These are phyloP conservation scores for Dendrolimus kikuchii DNA, from an alignment of 1,140 invertebrate species.

Conservation along the genomic window DNA sequence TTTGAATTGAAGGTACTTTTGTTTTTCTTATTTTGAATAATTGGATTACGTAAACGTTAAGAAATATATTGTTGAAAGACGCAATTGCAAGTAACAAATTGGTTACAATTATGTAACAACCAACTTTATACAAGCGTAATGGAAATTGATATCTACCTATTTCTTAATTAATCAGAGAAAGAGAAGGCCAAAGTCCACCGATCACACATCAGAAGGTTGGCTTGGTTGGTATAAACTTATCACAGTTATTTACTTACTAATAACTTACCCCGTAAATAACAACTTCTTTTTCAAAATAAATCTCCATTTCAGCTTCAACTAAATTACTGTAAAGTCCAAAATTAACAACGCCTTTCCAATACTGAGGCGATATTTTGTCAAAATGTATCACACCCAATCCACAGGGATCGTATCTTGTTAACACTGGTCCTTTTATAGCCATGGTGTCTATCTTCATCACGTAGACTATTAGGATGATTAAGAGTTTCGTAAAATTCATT, in stretches of 20 bases:
- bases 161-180: too few relatives aligned
- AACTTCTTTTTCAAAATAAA: conserved; percentile 41
- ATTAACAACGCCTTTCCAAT: conserved; percentile 44
- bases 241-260: neutral
- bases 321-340: conserved; percentile 34
- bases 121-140: too few relatives aligned
- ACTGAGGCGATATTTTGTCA: conserved; percentile 35
- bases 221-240: neutral
- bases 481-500: too few relatives aligned
- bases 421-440: conserved; percentile 38
- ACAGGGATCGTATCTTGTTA: conserved; percentile 52
- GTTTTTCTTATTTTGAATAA: too few relatives aligned
- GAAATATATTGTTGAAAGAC: too few relatives aligned
- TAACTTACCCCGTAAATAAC: conserved; percentile 38
- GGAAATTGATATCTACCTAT: too few relatives aligned
- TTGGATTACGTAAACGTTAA: too few relatives aligned
- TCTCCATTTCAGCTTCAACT: conserved; percentile 29
- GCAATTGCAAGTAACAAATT: too few relatives aligned
- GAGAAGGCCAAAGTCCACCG: too few relatives aligned
- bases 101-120: too few relatives aligned
- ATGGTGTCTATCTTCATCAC: conserved; percentile 31
- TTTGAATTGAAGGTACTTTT: too few relatives aligned
- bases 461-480: neutral
- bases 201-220: too few relatives aligned
- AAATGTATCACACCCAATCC: conserved; percentile 48